Percentiles rank a stretch among this genome's conserved stretches.
phyloP scores from a whole-genome alignment of 2,888 invertebrate genomes.

The Myopa testacea region DNA sequence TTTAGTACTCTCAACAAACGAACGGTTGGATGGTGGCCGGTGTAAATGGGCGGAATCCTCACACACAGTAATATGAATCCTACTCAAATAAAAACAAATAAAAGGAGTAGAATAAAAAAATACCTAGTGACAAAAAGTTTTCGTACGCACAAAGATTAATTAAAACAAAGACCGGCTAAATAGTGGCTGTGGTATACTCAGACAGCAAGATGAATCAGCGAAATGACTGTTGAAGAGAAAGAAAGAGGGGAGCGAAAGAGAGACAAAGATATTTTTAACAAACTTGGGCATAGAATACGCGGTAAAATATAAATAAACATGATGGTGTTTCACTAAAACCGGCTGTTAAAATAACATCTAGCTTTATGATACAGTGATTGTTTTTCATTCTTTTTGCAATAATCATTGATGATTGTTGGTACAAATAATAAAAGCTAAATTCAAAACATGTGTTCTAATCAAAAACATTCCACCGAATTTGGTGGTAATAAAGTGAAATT shows the following conservation, averaged over 20 bases:
- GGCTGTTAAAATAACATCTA: slow-evolving; percentile 18
- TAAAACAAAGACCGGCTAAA: slow-evolving; percentile 1
- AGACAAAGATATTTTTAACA: not conserved
- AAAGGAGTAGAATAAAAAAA: too few relatives aligned
- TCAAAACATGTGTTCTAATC: slow-evolving; percentile 13
- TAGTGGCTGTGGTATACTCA: not conserved
- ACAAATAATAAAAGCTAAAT: not conserved
- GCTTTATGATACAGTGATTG: slow-evolving; percentile 13
- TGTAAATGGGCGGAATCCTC: too few relatives aligned
- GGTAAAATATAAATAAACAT: slow-evolving; percentile 23
- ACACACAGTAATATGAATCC: too few relatives aligned
- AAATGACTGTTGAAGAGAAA: not conserved
- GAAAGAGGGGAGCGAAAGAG: not conserved
- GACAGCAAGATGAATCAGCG: too few relatives aligned
- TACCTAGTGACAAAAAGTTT: too few relatives aligned
- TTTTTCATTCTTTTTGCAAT: not conserved
- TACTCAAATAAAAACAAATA: too few relatives aligned
- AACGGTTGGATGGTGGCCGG: too few relatives aligned
- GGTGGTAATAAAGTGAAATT: not conserved
- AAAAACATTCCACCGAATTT: not conserved
- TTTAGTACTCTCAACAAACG: not conserved
- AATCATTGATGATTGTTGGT: not conserved
- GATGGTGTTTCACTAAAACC: slow-evolving; percentile 9
- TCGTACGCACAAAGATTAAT: not conserved
- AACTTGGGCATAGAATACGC: not conserved